Evolutionary conservation across 2,113 vertebrate species (phyloP).

Genomic region (crab-eating macaque (Macaca fascicularis)): T2T-MFA8v1.1 NC_088385.1:80127501-80128000

Average conservation of each 20-base stretch:
- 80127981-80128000: not conserved
- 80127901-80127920: not conserved
- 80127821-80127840: not conserved
- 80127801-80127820: not conserved
- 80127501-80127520: not conserved
- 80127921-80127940: not conserved
- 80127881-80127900: not conserved
- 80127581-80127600: not conserved
- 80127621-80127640: not conserved
- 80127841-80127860: too few species aligned
- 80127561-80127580: not conserved
- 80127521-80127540: not conserved
- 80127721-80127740: not conserved
- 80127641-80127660: not conserved
- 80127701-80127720: not conserved
- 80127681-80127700: not conserved
- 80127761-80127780: not conserved
- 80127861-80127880: not conserved
- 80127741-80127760: not conserved
- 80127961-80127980: not conserved
- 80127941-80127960: not conserved
- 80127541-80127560: not conserved
- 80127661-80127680: not conserved
- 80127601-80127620: not conserved
- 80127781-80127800: not conserved